Conservation (phyloP, 2,888 invertebrate species). For the Plebejus anna region DNA sequence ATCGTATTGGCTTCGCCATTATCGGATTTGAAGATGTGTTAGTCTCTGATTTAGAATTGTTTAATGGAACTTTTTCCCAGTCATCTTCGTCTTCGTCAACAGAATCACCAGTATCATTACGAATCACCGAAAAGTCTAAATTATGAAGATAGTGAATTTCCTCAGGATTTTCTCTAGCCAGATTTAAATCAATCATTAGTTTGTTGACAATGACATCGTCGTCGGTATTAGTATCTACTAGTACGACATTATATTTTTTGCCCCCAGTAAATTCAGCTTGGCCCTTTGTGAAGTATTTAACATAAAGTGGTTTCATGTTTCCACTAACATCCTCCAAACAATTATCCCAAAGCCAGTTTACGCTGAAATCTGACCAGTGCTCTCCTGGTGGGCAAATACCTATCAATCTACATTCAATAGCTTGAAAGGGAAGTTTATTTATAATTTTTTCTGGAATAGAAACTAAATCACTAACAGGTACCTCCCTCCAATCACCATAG, state of each 20-base stretch:
- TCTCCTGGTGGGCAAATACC: slow-evolving; percentile 70
- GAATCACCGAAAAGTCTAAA: slow-evolving; percentile 31
- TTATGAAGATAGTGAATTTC: slow-evolving; percentile 52
- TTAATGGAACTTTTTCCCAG: slow-evolving; percentile 38
- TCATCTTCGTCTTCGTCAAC: slow-evolving; percentile 39
- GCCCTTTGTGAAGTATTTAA: slow-evolving; percentile 63
- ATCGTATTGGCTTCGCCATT: slow-evolving; percentile 47
- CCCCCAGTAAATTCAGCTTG: slow-evolving; percentile 57
- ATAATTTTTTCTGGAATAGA: slow-evolving; percentile 73
- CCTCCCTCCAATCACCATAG: slow-evolving; percentile 77
- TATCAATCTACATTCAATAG: slow-evolving; percentile 81
- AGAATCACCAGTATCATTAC: slow-evolving; percentile 29
- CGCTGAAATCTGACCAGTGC: slow-evolving; percentile 75
- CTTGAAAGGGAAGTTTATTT: slow-evolving; percentile 80
- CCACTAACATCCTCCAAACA: slow-evolving; percentile 58
- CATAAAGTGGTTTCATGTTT: slow-evolving; percentile 62
- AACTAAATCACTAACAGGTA: slow-evolving; percentile 60
- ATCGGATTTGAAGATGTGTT: slow-evolving; percentile 37
- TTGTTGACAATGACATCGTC: slow-evolving; percentile 70
- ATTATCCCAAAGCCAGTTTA: slow-evolving; percentile 72
- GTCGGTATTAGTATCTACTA: slow-evolving; percentile 68
- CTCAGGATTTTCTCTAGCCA: slow-evolving; percentile 55
- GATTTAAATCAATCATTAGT: slow-evolving; percentile 69
- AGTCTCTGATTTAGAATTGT: slow-evolving; percentile 9
- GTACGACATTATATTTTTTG: slow-evolving; percentile 68